Percentiles rank a stretch among this genome's conserved stretches.
These are phyloP conservation scores for Austrofundulus limnaeus DNA, from an alignment of 2,113 vertebrate species.

Conservation along the genomic window DNA sequence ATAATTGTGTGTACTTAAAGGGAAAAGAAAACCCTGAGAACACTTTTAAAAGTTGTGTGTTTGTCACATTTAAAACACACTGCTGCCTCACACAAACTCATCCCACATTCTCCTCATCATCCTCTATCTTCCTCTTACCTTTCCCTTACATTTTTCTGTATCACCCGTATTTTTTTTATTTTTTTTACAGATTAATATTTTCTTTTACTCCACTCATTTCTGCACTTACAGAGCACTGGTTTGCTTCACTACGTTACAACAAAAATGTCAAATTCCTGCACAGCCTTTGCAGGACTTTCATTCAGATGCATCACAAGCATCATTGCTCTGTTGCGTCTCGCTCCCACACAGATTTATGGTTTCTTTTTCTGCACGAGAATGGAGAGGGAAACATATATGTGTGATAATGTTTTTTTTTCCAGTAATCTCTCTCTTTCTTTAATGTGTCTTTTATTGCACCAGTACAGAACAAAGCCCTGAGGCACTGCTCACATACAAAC, in stretches of 20 bases:
- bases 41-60: constrained; percentile 33
- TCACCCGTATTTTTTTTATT: constrained; percentile 13
- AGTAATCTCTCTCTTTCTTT: constrained; percentile 71
- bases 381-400: constrained; percentile 45
- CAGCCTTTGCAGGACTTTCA: constrained; percentile 41
- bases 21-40: constrained; percentile 26
- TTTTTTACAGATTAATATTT: constrained; percentile 8
- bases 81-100: constrained; percentile 26
- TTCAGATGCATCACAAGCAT: constrained; percentile 52
- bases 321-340: constrained; percentile 57
- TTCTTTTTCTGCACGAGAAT: constrained; percentile 28
- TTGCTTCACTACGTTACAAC: constrained; percentile 10
- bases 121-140: constrained; percentile 7
- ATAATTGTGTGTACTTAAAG: not conserved
- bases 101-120: constrained; percentile 10
- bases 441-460: constrained; percentile 78
- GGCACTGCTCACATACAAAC: constrained; percentile 38
- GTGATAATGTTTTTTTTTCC: constrained; percentile 54
- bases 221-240: not conserved
- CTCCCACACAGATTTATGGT: constrained; percentile 62
- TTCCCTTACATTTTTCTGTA: constrained; percentile 22
- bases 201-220: not conserved
- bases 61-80: constrained; percentile 32
- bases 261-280: constrained; percentile 26
- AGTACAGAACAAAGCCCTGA: constrained; percentile 66